Conservation (phyloP, 2,113 vertebrate genomes). For the Epinephelus moara region DNA sequence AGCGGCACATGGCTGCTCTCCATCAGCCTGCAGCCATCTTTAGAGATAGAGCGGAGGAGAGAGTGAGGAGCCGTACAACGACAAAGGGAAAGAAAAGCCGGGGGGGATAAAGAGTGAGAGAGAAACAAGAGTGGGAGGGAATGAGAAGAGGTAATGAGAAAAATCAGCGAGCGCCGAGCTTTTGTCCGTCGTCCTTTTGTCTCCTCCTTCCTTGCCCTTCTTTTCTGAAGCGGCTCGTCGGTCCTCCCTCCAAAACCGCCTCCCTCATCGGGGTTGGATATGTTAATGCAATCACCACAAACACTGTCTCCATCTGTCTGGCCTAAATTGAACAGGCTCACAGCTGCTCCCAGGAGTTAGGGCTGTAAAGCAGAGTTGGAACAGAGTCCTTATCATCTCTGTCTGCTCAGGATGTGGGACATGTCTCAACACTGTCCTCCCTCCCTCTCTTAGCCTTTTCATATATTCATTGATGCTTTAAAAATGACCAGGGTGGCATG, state of each 20-base stretch:
- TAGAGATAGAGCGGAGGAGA: conserved; percentile 3
- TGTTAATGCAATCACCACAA: conserved; percentile 82
- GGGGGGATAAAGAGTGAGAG: conserved; percentile 4
- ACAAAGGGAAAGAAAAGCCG: conserved; percentile 23
- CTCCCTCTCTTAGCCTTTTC: neutral
- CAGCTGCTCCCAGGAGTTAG: conserved; percentile 71
- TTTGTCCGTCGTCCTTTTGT: conserved; percentile 66
- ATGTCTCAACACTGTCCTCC: conserved; percentile 11
- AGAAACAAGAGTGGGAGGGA: neutral
- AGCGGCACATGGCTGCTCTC: conserved; percentile 52
- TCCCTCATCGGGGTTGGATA: conserved; percentile 66
- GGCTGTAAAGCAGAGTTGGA: conserved; percentile 65
- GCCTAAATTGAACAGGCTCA: conserved; percentile 79
- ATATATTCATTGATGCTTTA: neutral
- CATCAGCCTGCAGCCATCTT: conserved; percentile 51
- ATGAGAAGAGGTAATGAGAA: conserved; percentile 55
- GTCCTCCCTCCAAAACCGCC: conserved; percentile 51
- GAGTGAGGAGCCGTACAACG: conserved; percentile 2
- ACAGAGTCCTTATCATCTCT: conserved; percentile 30
- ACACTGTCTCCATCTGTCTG: conserved; percentile 81
- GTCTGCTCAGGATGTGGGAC: conserved; percentile 8
- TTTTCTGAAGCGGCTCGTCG: conserved; percentile 21
- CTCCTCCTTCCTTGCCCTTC: conserved; percentile 32
- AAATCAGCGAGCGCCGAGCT: conserved; percentile 52
- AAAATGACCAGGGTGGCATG: neutral